Evolutionary conservation across 2,888 invertebrate genomes (phyloP).

Genomic region (Nasonia oneida): DNA sequence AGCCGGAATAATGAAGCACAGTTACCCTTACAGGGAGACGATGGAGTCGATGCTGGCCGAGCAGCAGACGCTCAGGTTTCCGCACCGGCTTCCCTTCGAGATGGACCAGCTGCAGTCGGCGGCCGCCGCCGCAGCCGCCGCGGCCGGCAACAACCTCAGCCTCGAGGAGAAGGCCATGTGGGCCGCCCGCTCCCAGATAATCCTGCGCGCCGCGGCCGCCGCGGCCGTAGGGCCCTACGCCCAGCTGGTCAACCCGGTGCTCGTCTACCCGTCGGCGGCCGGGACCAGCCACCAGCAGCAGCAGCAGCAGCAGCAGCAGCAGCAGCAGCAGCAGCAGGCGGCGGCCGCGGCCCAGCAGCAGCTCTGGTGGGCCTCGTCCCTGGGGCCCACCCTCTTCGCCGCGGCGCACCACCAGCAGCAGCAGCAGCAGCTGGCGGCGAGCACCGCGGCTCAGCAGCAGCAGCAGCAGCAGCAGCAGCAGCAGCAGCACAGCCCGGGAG

Average conservation of each 20-base stretch:
- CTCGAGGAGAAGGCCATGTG: conserved; percentile 89
- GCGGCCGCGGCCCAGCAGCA: conserved; percentile 70
- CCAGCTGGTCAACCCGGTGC: conserved; percentile 79
- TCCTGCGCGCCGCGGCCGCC: conserved; percentile 87
- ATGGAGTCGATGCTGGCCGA: conserved; percentile 94
- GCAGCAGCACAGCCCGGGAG: conserved; percentile 80
- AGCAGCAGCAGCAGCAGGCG: conserved; percentile 37
- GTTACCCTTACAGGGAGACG: conserved; percentile 86
- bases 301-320: conserved; percentile 54
- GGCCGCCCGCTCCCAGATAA: conserved; percentile 88
- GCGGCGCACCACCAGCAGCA: conserved; percentile 80
- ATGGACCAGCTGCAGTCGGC: conserved; percentile 81
- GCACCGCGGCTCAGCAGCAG: conserved; percentile 83
- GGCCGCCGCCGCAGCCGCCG: conserved; percentile 79
- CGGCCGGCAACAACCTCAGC: conserved; percentile 82
- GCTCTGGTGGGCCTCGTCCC: conserved; percentile 77
- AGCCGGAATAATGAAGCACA: conserved; percentile 73
- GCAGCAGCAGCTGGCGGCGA: conserved; percentile 80
- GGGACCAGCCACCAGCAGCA: conserved; percentile 69
- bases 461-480: conserved; percentile 39
- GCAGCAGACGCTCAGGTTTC: conserved; percentile 90
- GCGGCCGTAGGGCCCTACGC: conserved; percentile 82
- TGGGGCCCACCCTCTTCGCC: conserved; percentile 79
- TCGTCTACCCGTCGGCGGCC: conserved; percentile 79
- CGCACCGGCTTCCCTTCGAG: conserved; percentile 87